These are phyloP conservation scores for Arnoldichthys spilopterus DNA, from an alignment of 2,797 vertebrate species.

Conservation along the genomic window DNA sequence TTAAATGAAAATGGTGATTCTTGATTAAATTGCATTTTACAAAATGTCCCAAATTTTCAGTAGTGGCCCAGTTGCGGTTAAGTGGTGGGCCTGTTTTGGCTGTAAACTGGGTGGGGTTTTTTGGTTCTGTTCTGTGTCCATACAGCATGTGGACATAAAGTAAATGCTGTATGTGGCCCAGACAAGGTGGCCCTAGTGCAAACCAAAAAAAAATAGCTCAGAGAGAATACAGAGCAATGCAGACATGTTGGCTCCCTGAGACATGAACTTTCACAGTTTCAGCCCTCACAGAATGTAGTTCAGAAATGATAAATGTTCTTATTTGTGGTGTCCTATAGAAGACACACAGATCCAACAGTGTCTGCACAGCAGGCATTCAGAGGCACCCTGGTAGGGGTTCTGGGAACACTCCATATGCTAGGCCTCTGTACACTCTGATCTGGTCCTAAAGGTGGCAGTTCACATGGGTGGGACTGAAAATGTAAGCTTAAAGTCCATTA, in stretches of 20 bases:
- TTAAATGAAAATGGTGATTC: too few species aligned
- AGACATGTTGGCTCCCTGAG: background rate
- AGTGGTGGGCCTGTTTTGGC: too few species aligned
- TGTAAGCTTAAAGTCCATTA: conserved; percentile 3
- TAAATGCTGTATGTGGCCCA: too few species aligned
- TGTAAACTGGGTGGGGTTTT: too few species aligned
- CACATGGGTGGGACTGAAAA: conserved; percentile 31
- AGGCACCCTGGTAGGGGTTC: conserved; percentile 74
- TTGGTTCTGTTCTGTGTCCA: too few species aligned
- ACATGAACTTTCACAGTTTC: background rate
- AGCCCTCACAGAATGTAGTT: conserved; percentile 21
- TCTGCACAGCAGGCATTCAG: conserved; percentile 69
- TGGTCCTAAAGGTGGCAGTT: conserved; percentile 26
- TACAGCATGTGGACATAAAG: too few species aligned
- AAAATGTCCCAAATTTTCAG: too few species aligned
- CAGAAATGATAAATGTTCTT: conserved; percentile 49
- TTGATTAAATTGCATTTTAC: too few species aligned
- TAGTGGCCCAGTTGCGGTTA: too few species aligned
- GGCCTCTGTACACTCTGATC: conserved; percentile 56
- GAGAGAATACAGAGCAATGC: background rate
- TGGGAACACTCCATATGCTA: conserved; percentile 79
- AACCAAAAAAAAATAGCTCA: background rate
- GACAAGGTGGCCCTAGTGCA: background rate
- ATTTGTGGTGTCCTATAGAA: conserved; percentile 16
- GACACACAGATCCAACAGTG: conserved; percentile 59